Percentiles rank a stretch among this genome's conserved stretches.
phyloP scores from a whole-genome alignment of 2,888 invertebrate genomes.

The Amiota mariae region DNA sequence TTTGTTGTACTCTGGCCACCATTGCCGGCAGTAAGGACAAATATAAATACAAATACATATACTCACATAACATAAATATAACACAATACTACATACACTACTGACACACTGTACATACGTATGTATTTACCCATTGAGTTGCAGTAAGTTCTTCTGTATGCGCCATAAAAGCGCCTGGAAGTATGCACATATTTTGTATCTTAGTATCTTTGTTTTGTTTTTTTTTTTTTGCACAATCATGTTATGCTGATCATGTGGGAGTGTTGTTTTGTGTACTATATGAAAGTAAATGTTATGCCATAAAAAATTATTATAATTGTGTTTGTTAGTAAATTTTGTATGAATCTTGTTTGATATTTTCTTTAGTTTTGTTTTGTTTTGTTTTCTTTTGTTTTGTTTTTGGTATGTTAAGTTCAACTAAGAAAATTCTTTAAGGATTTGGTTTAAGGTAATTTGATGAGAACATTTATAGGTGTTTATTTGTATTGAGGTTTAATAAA shows the following conservation, averaged over 20 bases:
- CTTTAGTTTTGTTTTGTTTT: neutral
- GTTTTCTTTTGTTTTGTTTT: neutral
- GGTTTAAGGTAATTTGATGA: no score
- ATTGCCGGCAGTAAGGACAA: no score
- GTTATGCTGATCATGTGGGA: neutral
- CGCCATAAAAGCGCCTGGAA: slow-evolving; percentile 9
- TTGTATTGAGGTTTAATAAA: no score
- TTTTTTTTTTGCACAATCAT: neutral
- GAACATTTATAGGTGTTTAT: no score
- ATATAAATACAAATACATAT: no score
- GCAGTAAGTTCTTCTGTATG: neutral
- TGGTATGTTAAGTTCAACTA: neutral
- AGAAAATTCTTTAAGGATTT: no score
- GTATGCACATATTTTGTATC: neutral
- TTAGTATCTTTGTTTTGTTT: neutral
- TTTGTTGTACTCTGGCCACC: no score
- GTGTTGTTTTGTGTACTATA: neutral
- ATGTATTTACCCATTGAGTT: no score
- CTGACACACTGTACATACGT: neutral
- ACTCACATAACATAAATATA: neutral
- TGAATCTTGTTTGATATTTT: neutral
- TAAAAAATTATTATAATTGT: slow-evolving; percentile 23
- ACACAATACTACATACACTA: neutral
- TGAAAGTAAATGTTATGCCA: neutral
- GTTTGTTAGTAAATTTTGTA: slow-evolving; percentile 7